Base-by-base conservation (phyloP, 2,888 invertebrate species). In the Seira musarum region DNA sequence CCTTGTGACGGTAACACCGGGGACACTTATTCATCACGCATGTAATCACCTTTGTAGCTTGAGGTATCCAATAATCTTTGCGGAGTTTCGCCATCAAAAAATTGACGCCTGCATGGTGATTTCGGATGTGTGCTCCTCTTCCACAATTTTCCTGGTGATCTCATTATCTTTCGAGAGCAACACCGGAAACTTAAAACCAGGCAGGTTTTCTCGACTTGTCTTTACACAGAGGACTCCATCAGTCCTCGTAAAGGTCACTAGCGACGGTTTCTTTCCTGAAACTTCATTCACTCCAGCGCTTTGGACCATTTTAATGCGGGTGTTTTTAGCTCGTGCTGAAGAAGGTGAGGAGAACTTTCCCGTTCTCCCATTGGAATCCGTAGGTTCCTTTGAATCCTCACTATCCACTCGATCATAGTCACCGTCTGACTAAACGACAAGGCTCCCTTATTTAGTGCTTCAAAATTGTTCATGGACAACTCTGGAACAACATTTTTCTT, bases 141-240 rank as follows among this genome's bases (percentile, higher is more conserved):
- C n/a, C 5, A 66, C 17, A 8, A 66, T 10, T 30, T 8, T 2
- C 35, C 15, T 8, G 2, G 35, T 21, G 2, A 15, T 2, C 2
- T 3, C 15, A n/a, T 10, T 2, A 10, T 66, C 35, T 3, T 6
- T 5, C n/a, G 30, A 40, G 8, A 66, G 22, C 10, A 66, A 19
- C 15, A 66, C 30, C 2, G 66, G 66, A 66, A 15, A 66, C 17
- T 35, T 25, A 19, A 66, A 66, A 30, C 35, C 66, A n/a, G 25
- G 3, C 17, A 10, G 15, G 22, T 66, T 40, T 10, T 66, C 17
- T n/a, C 66, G 6, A 13, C 22, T 66, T 5, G 35, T 66, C 19
- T 66, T 15, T 8, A 66, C 35, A 8, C 66, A n/a, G 3, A 35
- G 40, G 2, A 66, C 3, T 2, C 66, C 66, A 2, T n/a, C 5